Conservation (phyloP, 2,113 vertebrate genomes). For the Pterocles orientalis region DNA sequence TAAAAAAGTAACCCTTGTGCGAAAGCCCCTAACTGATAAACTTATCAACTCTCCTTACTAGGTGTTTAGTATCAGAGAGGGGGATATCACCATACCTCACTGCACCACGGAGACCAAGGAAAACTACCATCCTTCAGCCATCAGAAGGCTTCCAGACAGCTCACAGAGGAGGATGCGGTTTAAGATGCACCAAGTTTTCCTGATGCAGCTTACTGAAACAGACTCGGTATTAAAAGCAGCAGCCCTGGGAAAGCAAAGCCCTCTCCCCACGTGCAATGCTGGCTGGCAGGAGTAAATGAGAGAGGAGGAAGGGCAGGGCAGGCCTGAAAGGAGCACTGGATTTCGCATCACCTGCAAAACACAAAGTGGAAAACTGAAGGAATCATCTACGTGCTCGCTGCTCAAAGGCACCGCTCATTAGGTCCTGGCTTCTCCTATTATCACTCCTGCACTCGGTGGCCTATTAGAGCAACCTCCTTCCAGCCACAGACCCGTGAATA, state of each 20-base stretch:
- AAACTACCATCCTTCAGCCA: background rate
- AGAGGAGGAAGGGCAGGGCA: slow-evolving; percentile 1
- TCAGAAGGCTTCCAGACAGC: background rate
- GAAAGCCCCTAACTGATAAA: background rate
- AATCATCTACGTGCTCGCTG: background rate
- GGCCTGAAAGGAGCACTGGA: background rate
- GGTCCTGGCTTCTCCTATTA: background rate
- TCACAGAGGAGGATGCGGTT: background rate
- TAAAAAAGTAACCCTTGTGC: background rate
- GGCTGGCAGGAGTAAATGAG: background rate
- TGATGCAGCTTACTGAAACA: background rate
- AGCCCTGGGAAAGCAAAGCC: background rate
- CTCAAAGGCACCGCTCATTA: background rate
- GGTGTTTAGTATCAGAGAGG: background rate
- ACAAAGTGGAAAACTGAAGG: background rate
- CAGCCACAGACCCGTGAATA: background rate
- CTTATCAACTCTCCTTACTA: background rate
- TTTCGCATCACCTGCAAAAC: background rate
- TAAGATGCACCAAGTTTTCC: background rate
- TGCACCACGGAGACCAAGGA: fast-evolving
- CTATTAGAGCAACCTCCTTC: background rate
- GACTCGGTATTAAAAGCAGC: background rate
- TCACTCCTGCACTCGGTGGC: background rate
- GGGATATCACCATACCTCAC: too few relatives aligned
- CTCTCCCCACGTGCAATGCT: background rate